Evolutionary conservation across 2,797 vertebrate genomes (phyloP).

Genomic region (Platyrinchus mystaceus): DNA sequence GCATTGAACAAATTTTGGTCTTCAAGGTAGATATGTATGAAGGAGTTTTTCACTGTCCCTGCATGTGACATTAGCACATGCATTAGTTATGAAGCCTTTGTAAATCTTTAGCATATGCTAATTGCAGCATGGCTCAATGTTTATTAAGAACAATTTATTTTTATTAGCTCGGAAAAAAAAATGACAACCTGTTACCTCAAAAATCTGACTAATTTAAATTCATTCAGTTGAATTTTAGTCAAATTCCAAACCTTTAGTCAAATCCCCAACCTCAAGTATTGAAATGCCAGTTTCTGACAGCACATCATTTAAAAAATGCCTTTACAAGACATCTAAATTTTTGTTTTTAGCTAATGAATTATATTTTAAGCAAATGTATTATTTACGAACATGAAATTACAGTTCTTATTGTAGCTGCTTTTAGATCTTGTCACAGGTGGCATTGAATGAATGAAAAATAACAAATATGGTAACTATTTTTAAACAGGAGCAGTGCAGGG

Average conservation of each 20-base stretch:
- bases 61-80: neutral
- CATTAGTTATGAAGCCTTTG: neutral
- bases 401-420: neutral
- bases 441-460: neutral
- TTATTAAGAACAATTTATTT: neutral
- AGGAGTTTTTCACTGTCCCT: neutral
- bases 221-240: neutral
- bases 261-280: neutral
- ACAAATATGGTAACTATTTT: neutral
- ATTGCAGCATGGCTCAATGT: neutral
- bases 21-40: neutral
- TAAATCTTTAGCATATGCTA: neutral
- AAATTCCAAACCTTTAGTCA: neutral
- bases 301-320: neutral
- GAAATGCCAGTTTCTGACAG: neutral
- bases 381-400: neutral
- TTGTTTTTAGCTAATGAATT: neutral
- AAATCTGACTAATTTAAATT: neutral
- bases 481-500: neutral
- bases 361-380: neutral
- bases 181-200: neutral
- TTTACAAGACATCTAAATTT: neutral
- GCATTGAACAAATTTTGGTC: neutral
- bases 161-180: neutral
- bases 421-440: neutral